These are phyloP conservation scores for Amaurobius ferox DNA, from an alignment of 2,888 invertebrate genomes.

Conservation along the genomic window DNA sequence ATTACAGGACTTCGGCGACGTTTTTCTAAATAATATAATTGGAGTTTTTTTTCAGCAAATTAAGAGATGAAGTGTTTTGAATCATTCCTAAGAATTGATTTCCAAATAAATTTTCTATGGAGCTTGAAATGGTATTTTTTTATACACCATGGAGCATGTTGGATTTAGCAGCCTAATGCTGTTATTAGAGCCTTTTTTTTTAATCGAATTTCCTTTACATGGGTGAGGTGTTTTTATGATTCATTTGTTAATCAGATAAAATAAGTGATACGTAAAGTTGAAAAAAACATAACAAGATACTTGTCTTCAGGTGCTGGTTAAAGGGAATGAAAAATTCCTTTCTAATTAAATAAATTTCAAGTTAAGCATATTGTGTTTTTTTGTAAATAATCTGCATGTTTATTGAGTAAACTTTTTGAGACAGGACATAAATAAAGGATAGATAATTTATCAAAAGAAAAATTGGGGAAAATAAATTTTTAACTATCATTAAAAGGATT, in stretches of 20 bases:
- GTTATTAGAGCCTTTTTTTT: not conserved
- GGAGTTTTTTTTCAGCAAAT: constrained; percentile 8
- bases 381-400: not conserved
- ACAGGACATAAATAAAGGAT: too few relatives aligned
- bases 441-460: too few relatives aligned
- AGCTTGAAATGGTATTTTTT: not conserved
- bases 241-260: constrained; percentile 10
- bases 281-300: not conserved
- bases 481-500: too few relatives aligned
- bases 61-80: constrained; percentile 11
- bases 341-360: not conserved
- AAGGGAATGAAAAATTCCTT: not conserved
- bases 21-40: constrained; percentile 1
- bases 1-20: constrained; percentile 8
- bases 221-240: constrained; percentile 16
- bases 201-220: not conserved
- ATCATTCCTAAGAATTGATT: constrained; percentile 3
- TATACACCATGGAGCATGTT: not conserved
- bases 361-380: not conserved
- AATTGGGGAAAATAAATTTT: too few relatives aligned
- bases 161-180: not conserved
- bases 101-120: not conserved
- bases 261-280: not conserved
- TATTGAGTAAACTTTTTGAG: too few relatives aligned
- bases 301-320: not conserved